Evolutionary conservation across 2,888 invertebrate species (phyloP).

Genomic region (Caenorhabditis sp.): DNA sequence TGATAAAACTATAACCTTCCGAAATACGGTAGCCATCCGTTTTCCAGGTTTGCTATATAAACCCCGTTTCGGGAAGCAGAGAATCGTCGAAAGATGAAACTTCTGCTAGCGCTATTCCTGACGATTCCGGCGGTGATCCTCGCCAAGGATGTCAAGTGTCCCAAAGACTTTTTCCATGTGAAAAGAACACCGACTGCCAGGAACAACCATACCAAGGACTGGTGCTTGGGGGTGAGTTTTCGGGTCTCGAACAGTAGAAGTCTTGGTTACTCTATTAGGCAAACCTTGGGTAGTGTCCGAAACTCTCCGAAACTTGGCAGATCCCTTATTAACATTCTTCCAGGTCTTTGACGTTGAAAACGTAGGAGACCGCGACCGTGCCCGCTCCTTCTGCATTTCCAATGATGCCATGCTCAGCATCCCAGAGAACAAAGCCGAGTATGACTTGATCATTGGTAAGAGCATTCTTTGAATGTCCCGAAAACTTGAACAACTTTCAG

Average conservation of each 20-base stretch:
- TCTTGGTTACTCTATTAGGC: too few relatives aligned
- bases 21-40: too few relatives aligned
- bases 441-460: not conserved
- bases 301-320: too few relatives aligned
- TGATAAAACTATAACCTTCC: too few relatives aligned
- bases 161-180: conserved; percentile 4
- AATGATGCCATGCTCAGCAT: not conserved
- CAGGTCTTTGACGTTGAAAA: not conserved
- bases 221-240: conserved; percentile 30
- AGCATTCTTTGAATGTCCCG: not conserved
- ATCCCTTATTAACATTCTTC: not conserved
- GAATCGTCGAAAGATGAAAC: not conserved
- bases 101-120: conserved; percentile 15
- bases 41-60: too few relatives aligned
- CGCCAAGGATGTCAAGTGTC: conserved; percentile 25
- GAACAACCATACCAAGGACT: conserved; percentile 36
- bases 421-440: conserved; percentile 5
- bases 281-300: too few relatives aligned
- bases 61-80: too few relatives aligned
- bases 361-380: conserved; percentile 11
- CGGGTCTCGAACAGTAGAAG: too few relatives aligned
- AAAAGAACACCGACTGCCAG: conserved; percentile 12
- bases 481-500: not conserved
- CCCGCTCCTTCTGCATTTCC: not conserved
- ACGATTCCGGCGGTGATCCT: not conserved